Evolutionary conservation across 2,113 vertebrate species (phyloP), one percentile per base, ranked within the genome.

Genomic region (Copsychus sechellarum): DNA sequence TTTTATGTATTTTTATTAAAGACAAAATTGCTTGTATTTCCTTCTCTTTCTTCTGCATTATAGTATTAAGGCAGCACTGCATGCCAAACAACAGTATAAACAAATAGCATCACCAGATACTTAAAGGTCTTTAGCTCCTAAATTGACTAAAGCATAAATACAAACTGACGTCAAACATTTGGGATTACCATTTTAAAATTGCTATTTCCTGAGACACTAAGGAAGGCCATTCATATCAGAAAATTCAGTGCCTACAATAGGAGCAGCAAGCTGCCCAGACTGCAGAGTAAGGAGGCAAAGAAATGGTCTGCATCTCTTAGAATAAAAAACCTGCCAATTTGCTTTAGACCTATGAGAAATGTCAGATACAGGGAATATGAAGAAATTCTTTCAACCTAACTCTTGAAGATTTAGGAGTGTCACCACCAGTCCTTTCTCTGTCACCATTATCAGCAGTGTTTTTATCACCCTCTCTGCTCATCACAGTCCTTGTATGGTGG

Each of bases 51-150:
- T 81, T 88, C 69, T 74, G 82, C 53, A 53, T 74, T 58, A 73
- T 70, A 88, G 64, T 65, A 86, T 66, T 60, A 81, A 88, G 86
- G 84, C 64, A 88, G 86, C 82, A 95, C 53, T 45, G 24, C 67
- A 81, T 71, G 76, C 51, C 64, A 94, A 84, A 71, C 64, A 71
- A 62, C 36, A 77, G 38, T 40, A 86, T 51, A 92, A 93, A 90
- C 51, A 95, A 94, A 81, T 28, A 90, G 74, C 81, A 91, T 56
- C 87, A 89, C 42, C 72, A 88, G 58, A 74, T 93, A 96, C n/a
- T 83, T 90, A 81, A 66, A 51, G 45, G 80, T 83, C 64, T 94
- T 95, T 88, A 93, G 88, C 56, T 81, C 64, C 94, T 93, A 88
- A 96, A 87, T 66, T 77, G 81, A 81, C 85, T 82, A 48, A 74